phyloP scores from a whole-genome alignment of 2,113 vertebrate species.

The Nyctibius bracteatus region DNA sequence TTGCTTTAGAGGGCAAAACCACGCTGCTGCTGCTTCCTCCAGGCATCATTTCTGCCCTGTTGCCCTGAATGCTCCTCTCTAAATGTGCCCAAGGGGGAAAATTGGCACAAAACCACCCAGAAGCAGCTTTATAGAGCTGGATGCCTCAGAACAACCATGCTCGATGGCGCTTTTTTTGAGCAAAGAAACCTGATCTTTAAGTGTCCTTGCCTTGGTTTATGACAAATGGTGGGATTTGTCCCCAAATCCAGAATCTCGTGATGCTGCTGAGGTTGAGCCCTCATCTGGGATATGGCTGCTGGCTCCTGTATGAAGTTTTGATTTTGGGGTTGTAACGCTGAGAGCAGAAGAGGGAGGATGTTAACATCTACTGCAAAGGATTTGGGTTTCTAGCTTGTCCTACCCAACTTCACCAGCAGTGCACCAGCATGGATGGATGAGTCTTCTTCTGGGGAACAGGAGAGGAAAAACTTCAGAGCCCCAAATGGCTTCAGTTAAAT shows the following conservation, averaged over 20 bases:
- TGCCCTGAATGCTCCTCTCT: neutral
- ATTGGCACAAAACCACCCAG: neutral
- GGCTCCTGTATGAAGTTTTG: neutral
- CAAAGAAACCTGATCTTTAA: neutral
- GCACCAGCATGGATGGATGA: neutral
- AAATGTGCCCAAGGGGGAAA: neutral
- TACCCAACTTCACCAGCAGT: neutral
- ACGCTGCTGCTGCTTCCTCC: rapidly evolving
- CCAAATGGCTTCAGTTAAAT: rapidly evolving
- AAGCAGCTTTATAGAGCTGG: neutral
- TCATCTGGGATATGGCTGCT: rapidly evolving
- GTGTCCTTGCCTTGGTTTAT: neutral
- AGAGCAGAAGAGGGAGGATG: neutral
- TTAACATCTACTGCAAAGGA: neutral
- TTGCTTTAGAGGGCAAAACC: neutral
- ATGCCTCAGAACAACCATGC: neutral
- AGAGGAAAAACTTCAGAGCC: neutral
- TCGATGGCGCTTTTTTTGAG: neutral
- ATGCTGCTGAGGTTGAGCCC: neutral
- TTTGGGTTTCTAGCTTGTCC: neutral
- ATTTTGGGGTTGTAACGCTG: rapidly evolving
- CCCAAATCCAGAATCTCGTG: neutral
- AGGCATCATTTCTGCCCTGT: neutral
- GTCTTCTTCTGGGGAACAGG: rapidly evolving
- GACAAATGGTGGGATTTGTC: neutral